Evolutionary conservation across 2,113 vertebrate genomes (phyloP).

Genomic region (Amazona guildingii): DNA sequence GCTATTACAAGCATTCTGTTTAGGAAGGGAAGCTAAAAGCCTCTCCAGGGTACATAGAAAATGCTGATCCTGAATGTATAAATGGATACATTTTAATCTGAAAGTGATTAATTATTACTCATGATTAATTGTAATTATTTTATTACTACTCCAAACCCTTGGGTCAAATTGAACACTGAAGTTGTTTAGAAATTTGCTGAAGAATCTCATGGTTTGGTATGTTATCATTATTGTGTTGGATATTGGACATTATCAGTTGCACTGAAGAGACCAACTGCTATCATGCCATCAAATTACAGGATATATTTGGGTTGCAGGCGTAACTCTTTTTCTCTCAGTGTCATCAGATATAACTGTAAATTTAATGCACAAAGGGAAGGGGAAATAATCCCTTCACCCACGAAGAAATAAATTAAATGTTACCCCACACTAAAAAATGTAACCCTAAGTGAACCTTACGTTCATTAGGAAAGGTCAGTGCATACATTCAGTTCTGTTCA

Average conservation of each 20-base stretch:
- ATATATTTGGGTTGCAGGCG: constrained; percentile 48
- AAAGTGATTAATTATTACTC: constrained; percentile 51
- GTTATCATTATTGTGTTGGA: constrained; percentile 23
- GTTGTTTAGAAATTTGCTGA: background rate
- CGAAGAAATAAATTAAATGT: constrained; percentile 18
- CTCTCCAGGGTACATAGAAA: constrained; percentile 35
- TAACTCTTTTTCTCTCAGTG: constrained; percentile 46
- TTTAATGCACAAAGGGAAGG: constrained; percentile 24
- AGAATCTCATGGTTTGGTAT: constrained; percentile 26
- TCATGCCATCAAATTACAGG: constrained; percentile 56
- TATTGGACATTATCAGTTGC: constrained; percentile 42
- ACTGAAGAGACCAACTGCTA: constrained; percentile 37
- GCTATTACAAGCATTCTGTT: constrained; percentile 49
- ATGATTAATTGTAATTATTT: constrained; percentile 65
- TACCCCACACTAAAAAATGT: background rate
- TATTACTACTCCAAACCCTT: constrained; percentile 41
- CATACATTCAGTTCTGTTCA: background rate
- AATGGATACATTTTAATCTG: constrained; percentile 40
- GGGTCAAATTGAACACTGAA: constrained; percentile 32
- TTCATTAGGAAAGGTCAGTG: background rate
- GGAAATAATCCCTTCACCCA: constrained; percentile 43
- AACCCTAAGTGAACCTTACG: constrained; percentile 1
- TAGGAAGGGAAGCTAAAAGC: constrained; percentile 40
- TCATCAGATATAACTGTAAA: constrained; percentile 60
- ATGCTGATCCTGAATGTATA: constrained; percentile 48